Conservation (phyloP, 2,113 vertebrate species). For the Xiphophorus maculatus region DNA sequence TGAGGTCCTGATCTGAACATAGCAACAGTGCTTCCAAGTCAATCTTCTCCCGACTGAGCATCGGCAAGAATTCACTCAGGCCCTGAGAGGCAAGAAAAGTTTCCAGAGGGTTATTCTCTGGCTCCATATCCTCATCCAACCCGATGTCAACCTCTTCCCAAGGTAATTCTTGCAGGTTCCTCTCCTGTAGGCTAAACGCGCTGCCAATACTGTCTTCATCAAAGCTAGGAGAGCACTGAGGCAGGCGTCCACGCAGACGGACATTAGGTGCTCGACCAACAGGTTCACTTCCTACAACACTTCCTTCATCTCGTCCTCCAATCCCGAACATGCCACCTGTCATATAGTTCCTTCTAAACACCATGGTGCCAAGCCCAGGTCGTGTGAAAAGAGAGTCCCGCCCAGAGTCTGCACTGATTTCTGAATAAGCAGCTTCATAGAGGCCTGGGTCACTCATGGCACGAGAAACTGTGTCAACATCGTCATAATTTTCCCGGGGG, state of each 20-base stretch:
- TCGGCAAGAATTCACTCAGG: conserved; percentile 87
- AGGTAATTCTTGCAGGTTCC: conserved; percentile 83
- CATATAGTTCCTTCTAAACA: conserved; percentile 94
- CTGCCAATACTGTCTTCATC: conserved; percentile 91
- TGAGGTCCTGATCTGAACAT: conserved; percentile 91
- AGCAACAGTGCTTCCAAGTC: conserved; percentile 92
- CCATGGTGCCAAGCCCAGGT: conserved; percentile 95
- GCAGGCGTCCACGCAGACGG: conserved; percentile 82
- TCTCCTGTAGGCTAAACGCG: conserved; percentile 87
- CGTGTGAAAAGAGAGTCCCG: conserved; percentile 95
- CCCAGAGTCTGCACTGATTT: conserved; percentile 94
- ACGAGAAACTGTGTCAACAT: conserved; percentile 84
- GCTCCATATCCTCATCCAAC: conserved; percentile 83
- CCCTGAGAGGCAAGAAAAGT: conserved; percentile 90
- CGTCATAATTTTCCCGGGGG: conserved; percentile 76
- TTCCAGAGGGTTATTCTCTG: conserved; percentile 88
- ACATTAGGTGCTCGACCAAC: conserved; percentile 69
- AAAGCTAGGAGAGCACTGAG: conserved; percentile 85
- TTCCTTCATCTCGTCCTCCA: conserved; percentile 80
- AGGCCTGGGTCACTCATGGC: conserved; percentile 92
- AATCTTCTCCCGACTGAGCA: conserved; percentile 91
- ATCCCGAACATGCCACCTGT: conserved; percentile 86
- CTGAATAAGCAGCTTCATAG: conserved; percentile 86
- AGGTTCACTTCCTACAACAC: conserved; percentile 53
- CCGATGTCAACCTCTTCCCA: conserved; percentile 88